Conservation (phyloP, 2,113 vertebrate genomes). For the Ptilorrhoa leucosticta region DNA sequence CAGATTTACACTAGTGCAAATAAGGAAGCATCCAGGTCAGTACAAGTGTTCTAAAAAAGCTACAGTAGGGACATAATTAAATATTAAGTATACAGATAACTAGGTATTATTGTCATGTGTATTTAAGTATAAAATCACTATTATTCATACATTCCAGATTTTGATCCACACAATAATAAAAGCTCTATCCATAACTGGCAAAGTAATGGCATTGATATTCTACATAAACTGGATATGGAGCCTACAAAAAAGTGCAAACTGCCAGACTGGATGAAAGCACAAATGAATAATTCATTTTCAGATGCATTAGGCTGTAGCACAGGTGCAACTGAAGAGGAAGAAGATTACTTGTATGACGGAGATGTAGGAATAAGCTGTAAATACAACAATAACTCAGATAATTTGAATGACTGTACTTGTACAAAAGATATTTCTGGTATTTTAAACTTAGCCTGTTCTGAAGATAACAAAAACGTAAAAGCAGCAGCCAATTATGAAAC, state of each 20-base stretch:
- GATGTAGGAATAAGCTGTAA: not conserved
- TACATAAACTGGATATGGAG: not conserved
- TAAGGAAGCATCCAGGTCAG: fast-evolving
- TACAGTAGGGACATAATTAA: not conserved
- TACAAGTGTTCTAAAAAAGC: not conserved
- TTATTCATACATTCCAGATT: conserved; percentile 6
- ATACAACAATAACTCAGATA: not conserved
- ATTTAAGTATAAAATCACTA: not conserved
- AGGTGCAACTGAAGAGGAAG: conserved; percentile 76
- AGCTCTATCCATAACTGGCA: not conserved
- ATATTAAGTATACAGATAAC: not conserved
- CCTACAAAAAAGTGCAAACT: not conserved
- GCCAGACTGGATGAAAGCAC: conserved; percentile 34
- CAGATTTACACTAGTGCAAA: not conserved
- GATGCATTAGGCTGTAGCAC: conserved; percentile 30
- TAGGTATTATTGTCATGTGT: not conserved
- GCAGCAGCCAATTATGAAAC: not conserved
- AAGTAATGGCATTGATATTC: not conserved
- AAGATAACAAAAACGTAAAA: not conserved
- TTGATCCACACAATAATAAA: not conserved
- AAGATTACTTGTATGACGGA: conserved; percentile 80
- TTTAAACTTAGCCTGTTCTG: not conserved
- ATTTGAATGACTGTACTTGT: not conserved
- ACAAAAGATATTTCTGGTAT: not conserved
- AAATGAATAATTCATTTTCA: not conserved